Conservation (phyloP, 2,888 invertebrate species). For the Calameuta idolon region DNA sequence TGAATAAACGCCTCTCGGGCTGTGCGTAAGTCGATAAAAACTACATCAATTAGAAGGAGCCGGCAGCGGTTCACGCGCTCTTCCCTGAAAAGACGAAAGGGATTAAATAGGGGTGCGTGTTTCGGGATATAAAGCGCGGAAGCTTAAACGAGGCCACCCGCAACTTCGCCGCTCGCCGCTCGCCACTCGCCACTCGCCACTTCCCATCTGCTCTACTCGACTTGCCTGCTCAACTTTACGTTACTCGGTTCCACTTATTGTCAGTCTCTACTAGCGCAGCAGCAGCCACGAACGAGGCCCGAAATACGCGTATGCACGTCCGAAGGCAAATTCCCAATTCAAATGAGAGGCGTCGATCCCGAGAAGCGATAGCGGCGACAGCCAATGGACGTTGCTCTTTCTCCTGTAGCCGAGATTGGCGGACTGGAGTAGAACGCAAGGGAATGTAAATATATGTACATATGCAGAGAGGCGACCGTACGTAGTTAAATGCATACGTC, state of each 20-base stretch:
- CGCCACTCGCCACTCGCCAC: too few relatives aligned
- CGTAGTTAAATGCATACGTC: neutral
- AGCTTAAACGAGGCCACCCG: slow-evolving; percentile 48
- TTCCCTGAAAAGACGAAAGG: slow-evolving; percentile 30
- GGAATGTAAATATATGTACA: neutral
- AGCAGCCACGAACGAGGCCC: slow-evolving; percentile 19
- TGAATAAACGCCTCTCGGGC: slow-evolving; percentile 46
- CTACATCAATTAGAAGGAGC: slow-evolving; percentile 58
- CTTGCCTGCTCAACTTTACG: neutral
- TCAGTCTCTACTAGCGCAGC: neutral
- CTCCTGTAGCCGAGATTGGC: neutral
- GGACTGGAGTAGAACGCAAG: neutral
- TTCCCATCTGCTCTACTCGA: neutral
- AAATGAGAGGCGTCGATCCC: slow-evolving; percentile 39
- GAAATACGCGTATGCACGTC: slow-evolving; percentile 29
- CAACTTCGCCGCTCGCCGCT: slow-evolving; percentile 12
- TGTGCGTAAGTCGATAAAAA: slow-evolving; percentile 58
- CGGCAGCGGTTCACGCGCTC: slow-evolving; percentile 42
- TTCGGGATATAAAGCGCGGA: slow-evolving; percentile 34
- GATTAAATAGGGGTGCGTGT: slow-evolving; percentile 46
- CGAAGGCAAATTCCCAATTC: slow-evolving; percentile 39
- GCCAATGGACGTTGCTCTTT: neutral
- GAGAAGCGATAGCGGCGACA: neutral
- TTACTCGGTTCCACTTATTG: neutral
- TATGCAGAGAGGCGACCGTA: neutral